phyloP scores from a whole-genome alignment of 2,797 vertebrate species.

The Lagocephalus sceleratus region DNA sequence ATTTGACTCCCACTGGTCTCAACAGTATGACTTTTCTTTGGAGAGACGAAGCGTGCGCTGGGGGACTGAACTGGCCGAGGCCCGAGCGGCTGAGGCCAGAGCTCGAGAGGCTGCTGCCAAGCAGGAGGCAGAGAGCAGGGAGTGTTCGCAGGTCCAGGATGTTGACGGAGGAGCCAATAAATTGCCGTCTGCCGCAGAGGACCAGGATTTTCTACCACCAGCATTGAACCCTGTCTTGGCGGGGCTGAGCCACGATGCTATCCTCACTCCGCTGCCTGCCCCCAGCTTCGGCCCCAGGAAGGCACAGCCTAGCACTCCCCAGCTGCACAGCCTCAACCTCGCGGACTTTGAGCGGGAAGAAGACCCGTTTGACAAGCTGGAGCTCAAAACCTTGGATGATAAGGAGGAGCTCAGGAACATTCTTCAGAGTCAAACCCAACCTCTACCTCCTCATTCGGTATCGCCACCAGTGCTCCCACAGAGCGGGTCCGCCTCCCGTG shows the following conservation, averaged over 20 bases:
- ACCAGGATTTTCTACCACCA: conserved; percentile 79
- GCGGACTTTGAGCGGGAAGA: conserved; percentile 98
- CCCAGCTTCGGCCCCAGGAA: conserved; percentile 80
- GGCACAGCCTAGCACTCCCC: conserved; percentile 77
- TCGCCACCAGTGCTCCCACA: conserved; percentile 62
- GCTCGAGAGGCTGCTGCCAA: conserved; percentile 76
- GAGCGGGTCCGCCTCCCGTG: conserved; percentile 74
- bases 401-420: conserved; percentile 93
- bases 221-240: conserved; percentile 91
- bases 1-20: conserved; percentile 9
- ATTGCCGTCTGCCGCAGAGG: conserved; percentile 52
- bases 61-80: conserved; percentile 86
- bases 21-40: conserved; percentile 94
- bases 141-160: conserved; percentile 70
- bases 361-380: conserved; percentile 95
- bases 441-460: conserved; percentile 46
- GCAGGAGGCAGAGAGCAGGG: conserved; percentile 71
- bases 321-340: conserved; percentile 85
- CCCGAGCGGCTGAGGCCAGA: conserved; percentile 80
- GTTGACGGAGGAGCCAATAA: conserved; percentile 58
- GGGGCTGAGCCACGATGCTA: conserved; percentile 88
- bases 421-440: conserved; percentile 85
- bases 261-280: conserved; percentile 91
- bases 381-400: conserved; percentile 94
- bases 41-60: conserved; percentile 87